Base-by-base conservation (phyloP, 2,113 vertebrate genomes). In the Channa maculata region DNA sequence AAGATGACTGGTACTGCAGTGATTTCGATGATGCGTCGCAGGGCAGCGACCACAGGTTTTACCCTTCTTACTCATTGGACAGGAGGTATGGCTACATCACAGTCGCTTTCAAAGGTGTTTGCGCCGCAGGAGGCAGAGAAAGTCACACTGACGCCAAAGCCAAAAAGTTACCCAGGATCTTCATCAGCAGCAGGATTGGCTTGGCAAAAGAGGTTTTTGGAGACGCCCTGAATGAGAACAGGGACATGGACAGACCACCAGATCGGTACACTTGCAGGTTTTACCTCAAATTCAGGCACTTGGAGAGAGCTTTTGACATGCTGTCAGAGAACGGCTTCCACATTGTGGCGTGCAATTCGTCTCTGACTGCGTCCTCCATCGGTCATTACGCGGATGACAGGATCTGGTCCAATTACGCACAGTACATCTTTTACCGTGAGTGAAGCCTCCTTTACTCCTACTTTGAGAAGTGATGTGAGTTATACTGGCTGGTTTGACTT, bases 351-450 rank as follows among this genome's bases (percentile, higher is more conserved):
- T 99, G 97, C 88, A 98, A 98, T 82, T 97, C 97, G 61, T 97
- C 97, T 0, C 95, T 99, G 91, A 97, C 96, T 2, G 95, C 96
- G 57, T 95, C 97, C 72, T 94, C 96, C 43, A 66, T 95, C 88
- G 96, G 93, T 85, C 95, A 96, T 71, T 97, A 97, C 69, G 95
- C 95, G 15, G 97, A 99, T 5, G 97, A 98, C 94, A 97, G 95
- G 92, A 92, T 97, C 91, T 99, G 97, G 98, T 97, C 96, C 92
- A 99, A 96, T 93, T 97, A 96, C 92, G 97, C 98, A 1, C 98
- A 99, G 93, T 99, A 99, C 5, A 96, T 99, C 96, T 99, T 99
- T 93, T 99, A 98, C 94, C 97, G 98, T 99, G 96, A 99, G 98
- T 99, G 92, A 51, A 84, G 57, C 45, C 70, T 84, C 24, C 24